Evolutionary conservation across 2,113 vertebrate genomes (phyloP), one percentile per base, ranked within the genome.

Genomic region (Columba janthina): DNA sequence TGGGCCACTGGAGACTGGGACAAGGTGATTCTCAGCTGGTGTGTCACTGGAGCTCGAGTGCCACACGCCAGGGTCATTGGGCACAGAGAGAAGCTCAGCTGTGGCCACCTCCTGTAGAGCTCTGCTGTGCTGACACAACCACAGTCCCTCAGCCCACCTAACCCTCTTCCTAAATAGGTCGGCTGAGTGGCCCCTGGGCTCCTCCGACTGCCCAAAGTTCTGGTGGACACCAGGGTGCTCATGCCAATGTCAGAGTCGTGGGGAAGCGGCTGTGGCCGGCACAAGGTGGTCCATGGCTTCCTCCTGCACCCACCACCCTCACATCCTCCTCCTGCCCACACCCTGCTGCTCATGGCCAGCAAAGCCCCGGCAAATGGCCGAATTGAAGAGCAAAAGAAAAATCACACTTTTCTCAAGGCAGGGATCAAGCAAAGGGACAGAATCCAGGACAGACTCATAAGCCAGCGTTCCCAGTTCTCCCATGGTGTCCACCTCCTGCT

Each of bases 361-460:
- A 66, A 48, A 61, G 9, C 11, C 25, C 24, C 17, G 5, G 42
- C n/a, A 88, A 62, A 88, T 0, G 2, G 62, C 31, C 9, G 3
- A 32, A 81, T 0, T 11, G 10, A 71, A 62, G 14, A 58, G 61
- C 20, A 64, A 75, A 88, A 40, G 19, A 12, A 78, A 83, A 88
- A 58, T 7, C 2, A 24, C 38, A 12, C 24, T 62, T 60, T 71
- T 42, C 36, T 71, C 19, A 50, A 21, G 8, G 12, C 34, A 2
- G 1, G 28, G 14, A 54, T 40, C 8, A 58, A 85, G 28, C 18
- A 66, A 71, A 78, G 16, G 11, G 21, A 24, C 0, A 40, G 1
- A 2, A 54, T 21, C 5, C 1, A 0, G 38, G 75, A 31, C 2
- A 0, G 21, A 18, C 8, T 34, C 7, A 0, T 1, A 2, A 81